These are phyloP conservation scores for Matsumyia berberina DNA, from an alignment of 2,888 invertebrate genomes.

Conservation along the genomic window DNA sequence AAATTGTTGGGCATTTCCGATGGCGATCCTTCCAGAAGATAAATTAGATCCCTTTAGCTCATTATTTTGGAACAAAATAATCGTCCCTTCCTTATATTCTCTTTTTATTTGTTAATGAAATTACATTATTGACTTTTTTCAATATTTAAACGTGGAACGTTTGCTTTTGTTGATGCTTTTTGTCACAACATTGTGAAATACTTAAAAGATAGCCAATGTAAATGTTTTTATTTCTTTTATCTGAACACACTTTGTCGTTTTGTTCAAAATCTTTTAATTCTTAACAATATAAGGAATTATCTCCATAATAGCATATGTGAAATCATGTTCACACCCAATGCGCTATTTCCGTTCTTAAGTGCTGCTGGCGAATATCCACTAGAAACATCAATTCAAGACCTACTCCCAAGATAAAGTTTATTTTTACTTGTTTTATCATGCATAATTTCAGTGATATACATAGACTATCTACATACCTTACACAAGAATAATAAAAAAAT, in stretches of 20 bases:
- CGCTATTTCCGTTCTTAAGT: neutral
- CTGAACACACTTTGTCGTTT: neutral
- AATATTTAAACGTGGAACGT: neutral
- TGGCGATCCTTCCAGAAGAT: no score
- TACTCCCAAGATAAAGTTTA: neutral
- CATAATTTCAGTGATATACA: neutral
- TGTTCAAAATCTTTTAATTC: slow-evolving; percentile 3
- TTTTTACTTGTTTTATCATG: neutral
- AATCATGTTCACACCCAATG: neutral
- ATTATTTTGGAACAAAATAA: no score
- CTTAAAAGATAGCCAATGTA: slow-evolving; percentile 15
- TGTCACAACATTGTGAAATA: slow-evolving; percentile 27
- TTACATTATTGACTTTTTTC: neutral
- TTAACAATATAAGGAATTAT: neutral
- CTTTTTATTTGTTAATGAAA: neutral
- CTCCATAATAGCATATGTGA: slow-evolving; percentile 1
- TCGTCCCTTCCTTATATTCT: no score
- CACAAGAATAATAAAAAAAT: neutral
- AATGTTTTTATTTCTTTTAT: slow-evolving; percentile 26
- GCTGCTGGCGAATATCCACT: neutral
- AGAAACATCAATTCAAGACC: neutral
- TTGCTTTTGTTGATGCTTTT: neutral
- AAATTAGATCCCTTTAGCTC: no score
- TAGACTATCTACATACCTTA: neutral
- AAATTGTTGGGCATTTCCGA: no score